Percentiles rank a stretch among this genome's conserved stretches.
phyloP scores from a whole-genome alignment of 2,113 vertebrate genomes.

The Hippocampus guttulatus region DNA sequence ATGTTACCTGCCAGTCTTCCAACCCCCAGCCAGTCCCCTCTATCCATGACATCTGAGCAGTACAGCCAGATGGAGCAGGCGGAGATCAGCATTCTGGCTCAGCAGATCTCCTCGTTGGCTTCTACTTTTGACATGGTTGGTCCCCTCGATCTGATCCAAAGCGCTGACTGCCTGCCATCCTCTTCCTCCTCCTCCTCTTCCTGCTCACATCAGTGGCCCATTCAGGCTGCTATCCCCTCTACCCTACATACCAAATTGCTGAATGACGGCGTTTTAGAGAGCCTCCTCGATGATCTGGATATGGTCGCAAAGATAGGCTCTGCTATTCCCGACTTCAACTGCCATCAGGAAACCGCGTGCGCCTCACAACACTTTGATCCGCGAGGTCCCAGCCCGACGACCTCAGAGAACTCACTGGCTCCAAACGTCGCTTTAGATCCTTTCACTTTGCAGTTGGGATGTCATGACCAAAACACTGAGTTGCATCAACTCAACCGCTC shows the following conservation, averaged over 20 bases:
- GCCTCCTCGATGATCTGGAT: slow-evolving; percentile 66
- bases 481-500: slow-evolving; percentile 70
- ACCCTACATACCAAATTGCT: slow-evolving; percentile 25
- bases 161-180: not conserved
- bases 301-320: slow-evolving; percentile 8
- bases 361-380: slow-evolving; percentile 2
- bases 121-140: slow-evolving; percentile 68
- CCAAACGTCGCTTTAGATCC: slow-evolving; percentile 20
- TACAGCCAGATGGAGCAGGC: slow-evolving; percentile 59
- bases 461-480: slow-evolving; percentile 46
- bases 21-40: slow-evolving; percentile 44
- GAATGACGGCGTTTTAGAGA: slow-evolving; percentile 64
- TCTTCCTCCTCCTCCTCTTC: no score
- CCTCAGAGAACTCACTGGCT: slow-evolving; percentile 14
- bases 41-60: slow-evolving; percentile 7
- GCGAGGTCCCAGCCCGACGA: not conserved
- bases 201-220: slow-evolving; percentile 24
- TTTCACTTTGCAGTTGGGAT: slow-evolving; percentile 39
- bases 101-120: slow-evolving; percentile 77
- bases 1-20: slow-evolving; percentile 25
- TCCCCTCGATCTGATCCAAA: slow-evolving; percentile 24
- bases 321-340: not conserved
- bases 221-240: not conserved
- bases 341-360: slow-evolving; percentile 5
- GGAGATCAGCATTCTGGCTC: slow-evolving; percentile 74